Percentiles rank a stretch among this genome's conserved stretches.
phyloP scores from a whole-genome alignment of 2,888 invertebrate genomes.

The Hyposoter dolosus region DNA sequence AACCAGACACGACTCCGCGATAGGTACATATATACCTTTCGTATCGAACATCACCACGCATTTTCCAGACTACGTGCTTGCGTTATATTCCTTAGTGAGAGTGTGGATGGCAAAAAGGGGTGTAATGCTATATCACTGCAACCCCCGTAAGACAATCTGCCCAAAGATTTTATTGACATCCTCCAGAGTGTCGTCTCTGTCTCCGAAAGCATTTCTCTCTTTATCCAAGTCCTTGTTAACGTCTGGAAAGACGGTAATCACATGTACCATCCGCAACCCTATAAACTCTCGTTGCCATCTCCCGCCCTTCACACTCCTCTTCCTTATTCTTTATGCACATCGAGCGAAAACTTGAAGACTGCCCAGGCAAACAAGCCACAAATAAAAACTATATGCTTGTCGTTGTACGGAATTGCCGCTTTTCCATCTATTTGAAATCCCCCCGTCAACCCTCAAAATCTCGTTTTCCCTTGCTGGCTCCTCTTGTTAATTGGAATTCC shows the following conservation, averaged over 20 bases:
- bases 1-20: constrained; percentile 78
- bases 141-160: constrained; percentile 43
- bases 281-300: background rate
- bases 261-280: background rate
- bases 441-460: background rate
- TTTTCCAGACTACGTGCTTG: constrained; percentile 13
- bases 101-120: background rate
- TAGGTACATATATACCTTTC: background rate
- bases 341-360: background rate
- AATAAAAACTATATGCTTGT: constrained; percentile 1
- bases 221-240: constrained; percentile 29
- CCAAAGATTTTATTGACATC: constrained; percentile 55
- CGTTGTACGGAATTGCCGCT: background rate
- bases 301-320: constrained; percentile 3
- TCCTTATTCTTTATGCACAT: constrained; percentile 1
- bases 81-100: background rate
- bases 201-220: constrained; percentile 8
- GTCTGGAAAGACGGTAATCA: constrained; percentile 43
- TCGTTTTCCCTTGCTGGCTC: constrained; percentile 24
- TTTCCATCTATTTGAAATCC: background rate
- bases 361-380: background rate
- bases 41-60: constrained; percentile 7
- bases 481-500: constrained; percentile 65
- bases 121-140: constrained; percentile 24
- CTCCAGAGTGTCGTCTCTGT: background rate